These are phyloP conservation scores for Megaustenia siamemsis DNA, from an alignment of 2,888 invertebrate species.

Conservation along the genomic window DNA sequence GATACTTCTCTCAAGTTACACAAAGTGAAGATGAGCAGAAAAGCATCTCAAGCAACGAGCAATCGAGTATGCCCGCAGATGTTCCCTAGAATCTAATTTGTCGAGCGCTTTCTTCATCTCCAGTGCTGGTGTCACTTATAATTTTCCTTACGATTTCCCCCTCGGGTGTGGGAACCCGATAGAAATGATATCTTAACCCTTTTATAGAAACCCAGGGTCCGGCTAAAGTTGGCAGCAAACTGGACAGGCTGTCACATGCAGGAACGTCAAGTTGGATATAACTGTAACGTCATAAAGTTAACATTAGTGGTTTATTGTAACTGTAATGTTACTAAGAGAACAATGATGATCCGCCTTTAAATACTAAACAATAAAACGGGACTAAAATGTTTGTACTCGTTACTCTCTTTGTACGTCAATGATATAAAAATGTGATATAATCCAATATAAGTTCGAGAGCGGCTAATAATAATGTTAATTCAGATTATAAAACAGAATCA, in stretches of 20 bases:
- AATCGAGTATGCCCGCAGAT: conserved; percentile 11
- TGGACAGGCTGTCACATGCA: neutral
- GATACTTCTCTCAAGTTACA: conserved; percentile 16
- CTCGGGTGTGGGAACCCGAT: conserved; percentile 9
- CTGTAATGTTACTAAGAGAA: neutral
- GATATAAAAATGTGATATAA: too few relatives aligned
- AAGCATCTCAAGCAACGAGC: conserved; percentile 1
- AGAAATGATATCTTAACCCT: conserved; percentile 13
- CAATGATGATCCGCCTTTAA: neutral
- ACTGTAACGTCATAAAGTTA: neutral
- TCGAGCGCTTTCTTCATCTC: conserved; percentile 4
- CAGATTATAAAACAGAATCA: too few relatives aligned
- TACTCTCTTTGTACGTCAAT: too few relatives aligned
- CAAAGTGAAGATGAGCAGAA: neutral
- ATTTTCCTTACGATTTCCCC: conserved; percentile 43
- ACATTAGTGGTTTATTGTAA: neutral
- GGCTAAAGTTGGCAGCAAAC: neutral
- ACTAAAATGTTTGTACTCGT: too few relatives aligned
- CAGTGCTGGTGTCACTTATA: conserved; percentile 35
- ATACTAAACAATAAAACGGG: neutral
- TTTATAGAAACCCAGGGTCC: neutral
- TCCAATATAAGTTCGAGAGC: too few relatives aligned
- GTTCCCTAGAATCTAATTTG: conserved; percentile 47
- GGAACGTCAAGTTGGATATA: neutral
- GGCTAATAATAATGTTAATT: too few relatives aligned